Base-by-base conservation (phyloP, 2,797 vertebrate species). In the Gobionotothen gibberifrons region DNA sequence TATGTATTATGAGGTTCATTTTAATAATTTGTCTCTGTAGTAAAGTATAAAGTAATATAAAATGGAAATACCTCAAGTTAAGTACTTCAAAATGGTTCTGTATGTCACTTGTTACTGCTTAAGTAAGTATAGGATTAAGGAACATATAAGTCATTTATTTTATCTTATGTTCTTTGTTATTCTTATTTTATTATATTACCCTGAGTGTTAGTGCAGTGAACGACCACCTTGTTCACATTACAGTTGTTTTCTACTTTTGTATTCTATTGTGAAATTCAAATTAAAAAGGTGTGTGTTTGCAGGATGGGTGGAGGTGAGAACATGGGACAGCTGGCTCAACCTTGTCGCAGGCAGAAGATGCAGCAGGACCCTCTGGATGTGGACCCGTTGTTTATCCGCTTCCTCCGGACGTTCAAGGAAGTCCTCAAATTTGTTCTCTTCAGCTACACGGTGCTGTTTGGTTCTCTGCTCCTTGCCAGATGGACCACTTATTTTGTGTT, bases 401-500 rank as follows among this genome's bases (percentile, higher is more conserved):
- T 96, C 87, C 96, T 99, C 66, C 95, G 95, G 89, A 95, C 97
- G 76, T 94, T 99, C 87, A 95, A 88, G 86, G 97, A 98, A 93
- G 92, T 99, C 84, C 93, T 99, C 72, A 97, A 96, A 80, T 98
- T 98, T 40, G 94, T 99, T 79, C 95, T 99, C 29, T 96, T 98
- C 93, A 98, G 97, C 82, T 99, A 99, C 94, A 99, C 98, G 0
- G 96, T 99, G 80, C 91, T 99, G 82, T 91, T 99, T 0, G 97
- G 97, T 13, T 96, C 97, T 0, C 92, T 99, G 88, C 93, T 99
- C 58, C 92, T 99, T 6, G 97, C 98, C 0, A 95, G 97, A 78
- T 99, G 98, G 98, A 98, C 97, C 15, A 99, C 98, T 1, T 99
- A 97, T 49, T 97, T 97, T 62, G 91, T 97, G 82, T 95, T 99